phyloP scores from a whole-genome alignment of 1,140 invertebrate species.

The Semibalanus balanoides region DNA sequence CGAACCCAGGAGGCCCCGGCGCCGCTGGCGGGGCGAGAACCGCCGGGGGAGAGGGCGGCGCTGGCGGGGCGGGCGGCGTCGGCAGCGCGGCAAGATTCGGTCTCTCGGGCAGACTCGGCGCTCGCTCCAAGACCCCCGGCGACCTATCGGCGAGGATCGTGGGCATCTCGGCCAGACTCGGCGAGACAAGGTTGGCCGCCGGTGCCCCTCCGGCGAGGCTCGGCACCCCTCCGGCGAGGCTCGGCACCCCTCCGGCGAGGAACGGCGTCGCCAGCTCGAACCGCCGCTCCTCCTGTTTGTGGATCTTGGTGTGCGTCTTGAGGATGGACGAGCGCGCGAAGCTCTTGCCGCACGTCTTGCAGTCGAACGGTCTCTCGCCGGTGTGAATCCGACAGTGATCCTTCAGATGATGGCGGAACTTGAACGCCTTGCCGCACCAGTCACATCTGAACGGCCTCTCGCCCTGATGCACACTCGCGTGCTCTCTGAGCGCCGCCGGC shows the following conservation, averaged over 20 bases:
- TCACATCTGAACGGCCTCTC: background rate
- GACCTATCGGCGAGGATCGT: too few species aligned
- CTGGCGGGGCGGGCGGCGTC: too few species aligned
- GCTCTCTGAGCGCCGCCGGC: background rate
- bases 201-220: too few species aligned
- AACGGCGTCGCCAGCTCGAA: background rate
- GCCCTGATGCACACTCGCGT: background rate
- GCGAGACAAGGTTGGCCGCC: too few species aligned
- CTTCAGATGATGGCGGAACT: background rate
- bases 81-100: too few species aligned
- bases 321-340: slow-evolving; percentile 5
- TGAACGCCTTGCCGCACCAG: background rate
- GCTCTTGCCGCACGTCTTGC: background rate
- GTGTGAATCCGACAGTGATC: background rate
- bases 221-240: too few species aligned
- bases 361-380: background rate
- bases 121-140: too few species aligned
- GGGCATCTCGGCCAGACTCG: too few species aligned
- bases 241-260: background rate
- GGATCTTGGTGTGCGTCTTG: slow-evolving; percentile 3
- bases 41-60: too few species aligned
- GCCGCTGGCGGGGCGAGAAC: too few species aligned
- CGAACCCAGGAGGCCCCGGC: too few species aligned
- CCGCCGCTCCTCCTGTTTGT: background rate
- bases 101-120: too few species aligned